Conservation (phyloP, 2,888 invertebrate genomes). For the Nebria brevicollis region DNA sequence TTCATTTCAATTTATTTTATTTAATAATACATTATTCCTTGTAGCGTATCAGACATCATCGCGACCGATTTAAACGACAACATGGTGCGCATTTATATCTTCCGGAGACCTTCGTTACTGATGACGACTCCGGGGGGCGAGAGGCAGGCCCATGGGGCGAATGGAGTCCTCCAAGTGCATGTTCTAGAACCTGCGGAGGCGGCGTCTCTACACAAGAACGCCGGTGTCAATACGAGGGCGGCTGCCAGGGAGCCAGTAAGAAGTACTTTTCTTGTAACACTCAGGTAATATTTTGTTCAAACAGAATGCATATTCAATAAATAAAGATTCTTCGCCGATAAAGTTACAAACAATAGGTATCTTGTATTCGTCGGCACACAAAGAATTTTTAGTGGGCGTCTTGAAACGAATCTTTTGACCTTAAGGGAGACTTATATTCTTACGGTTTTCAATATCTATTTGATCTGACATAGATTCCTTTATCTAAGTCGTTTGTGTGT, state of each 20-base stretch:
- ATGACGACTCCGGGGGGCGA: slow-evolving; percentile 72
- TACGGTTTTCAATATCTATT: slow-evolving; percentile 12
- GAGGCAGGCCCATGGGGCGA: slow-evolving; percentile 80
- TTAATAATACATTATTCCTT: slow-evolving; percentile 49
- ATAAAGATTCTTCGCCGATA: background rate
- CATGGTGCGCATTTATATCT: slow-evolving; percentile 78
- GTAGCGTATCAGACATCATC: slow-evolving; percentile 69
- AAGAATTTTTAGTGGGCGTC: slow-evolving; percentile 10
- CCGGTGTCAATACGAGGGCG: slow-evolving; percentile 74
- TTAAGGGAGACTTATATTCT: slow-evolving; percentile 6
- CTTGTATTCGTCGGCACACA: background rate
- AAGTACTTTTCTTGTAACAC: slow-evolving; percentile 93
- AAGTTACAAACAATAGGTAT: slow-evolving; percentile 6
- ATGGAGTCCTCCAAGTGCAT: slow-evolving; percentile 85
- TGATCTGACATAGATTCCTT: background rate
- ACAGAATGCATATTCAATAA: background rate
- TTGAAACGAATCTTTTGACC: slow-evolving; percentile 14
- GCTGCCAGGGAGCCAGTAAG: slow-evolving; percentile 80
- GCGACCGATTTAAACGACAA: slow-evolving; percentile 80
- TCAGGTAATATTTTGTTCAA: slow-evolving; percentile 67
- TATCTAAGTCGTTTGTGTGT: background rate
- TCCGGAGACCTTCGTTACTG: slow-evolving; percentile 77
- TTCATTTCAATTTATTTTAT: background rate
- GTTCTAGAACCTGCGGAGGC: slow-evolving; percentile 92
- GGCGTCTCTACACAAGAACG: slow-evolving; percentile 89